A percentile compares a stretch with the other conserved stretches of the same genome.
These are phyloP conservation scores for Tetropium fuscum DNA, from an alignment of 2,888 invertebrate genomes.

Conservation along the genomic window DNA sequence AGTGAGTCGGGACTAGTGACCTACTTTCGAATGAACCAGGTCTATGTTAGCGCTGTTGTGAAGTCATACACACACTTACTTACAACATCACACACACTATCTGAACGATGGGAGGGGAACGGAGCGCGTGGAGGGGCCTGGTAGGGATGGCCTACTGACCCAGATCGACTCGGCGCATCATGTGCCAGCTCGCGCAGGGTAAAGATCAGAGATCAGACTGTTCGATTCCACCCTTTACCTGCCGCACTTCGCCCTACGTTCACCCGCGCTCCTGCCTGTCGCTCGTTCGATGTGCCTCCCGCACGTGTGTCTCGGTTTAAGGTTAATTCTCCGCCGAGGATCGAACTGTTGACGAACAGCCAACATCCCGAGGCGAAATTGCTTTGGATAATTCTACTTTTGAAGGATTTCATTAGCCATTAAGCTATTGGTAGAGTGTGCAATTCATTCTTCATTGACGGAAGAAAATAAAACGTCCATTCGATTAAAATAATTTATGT, in stretches of 20 bases:
- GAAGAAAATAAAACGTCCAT: too few relatives aligned
- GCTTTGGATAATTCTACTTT: too few relatives aligned
- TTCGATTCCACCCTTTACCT: constrained; percentile 38
- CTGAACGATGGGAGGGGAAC: constrained; percentile 30
- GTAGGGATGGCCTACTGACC: constrained; percentile 86
- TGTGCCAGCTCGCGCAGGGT: constrained; percentile 62
- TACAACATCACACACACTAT: constrained; percentile 57
- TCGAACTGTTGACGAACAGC: too few relatives aligned
- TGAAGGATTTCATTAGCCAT: too few relatives aligned
- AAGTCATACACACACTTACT: constrained; percentile 62
- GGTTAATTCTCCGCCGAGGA: not conserved
- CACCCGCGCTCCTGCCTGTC: constrained; percentile 5
- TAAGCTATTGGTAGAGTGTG: too few relatives aligned
- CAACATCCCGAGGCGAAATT: too few relatives aligned
- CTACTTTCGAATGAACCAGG: constrained; percentile 93
- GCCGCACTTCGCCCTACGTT: constrained; percentile 42
- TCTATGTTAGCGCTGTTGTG: constrained; percentile 81
- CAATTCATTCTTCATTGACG: too few relatives aligned
- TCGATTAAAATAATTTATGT: too few relatives aligned
- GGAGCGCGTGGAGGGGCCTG: constrained; percentile 49
- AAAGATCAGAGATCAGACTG: constrained; percentile 15
- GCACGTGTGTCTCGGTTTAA: not conserved
- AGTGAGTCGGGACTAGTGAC: constrained; percentile 83
- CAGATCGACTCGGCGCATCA: constrained; percentile 77
- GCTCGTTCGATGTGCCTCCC: not conserved